These are phyloP conservation scores for silkworm (Bombyx mori) DNA, from an alignment of 1,140 invertebrate species.

Conservation along the genomic window ASM3026992v2 NC_085112.1:11863001-11863500, in stretches of 20 bases:
- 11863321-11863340: neutral
- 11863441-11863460: too few relatives aligned
- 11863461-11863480: too few relatives aligned
- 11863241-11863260: too few relatives aligned
- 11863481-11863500: too few relatives aligned
- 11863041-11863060: constrained; percentile 92
- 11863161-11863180: neutral
- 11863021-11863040: constrained; percentile 90
- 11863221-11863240: too few relatives aligned
- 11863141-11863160: neutral
- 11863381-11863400: too few relatives aligned
- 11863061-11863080: constrained; percentile 92
- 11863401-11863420: too few relatives aligned
- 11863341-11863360: neutral
- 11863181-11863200: neutral
- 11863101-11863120: constrained; percentile 89
- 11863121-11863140: constrained; percentile 87
- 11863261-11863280: too few relatives aligned
- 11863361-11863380: neutral
- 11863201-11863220: neutral
- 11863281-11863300: too few relatives aligned
- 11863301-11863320: too few relatives aligned
- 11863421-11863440: too few relatives aligned
- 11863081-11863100: constrained; percentile 76
- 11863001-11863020: constrained; percentile 80